Evolutionary conservation across 2,888 invertebrate species (phyloP).

Genomic region (Strigamia crassipes): DNA sequence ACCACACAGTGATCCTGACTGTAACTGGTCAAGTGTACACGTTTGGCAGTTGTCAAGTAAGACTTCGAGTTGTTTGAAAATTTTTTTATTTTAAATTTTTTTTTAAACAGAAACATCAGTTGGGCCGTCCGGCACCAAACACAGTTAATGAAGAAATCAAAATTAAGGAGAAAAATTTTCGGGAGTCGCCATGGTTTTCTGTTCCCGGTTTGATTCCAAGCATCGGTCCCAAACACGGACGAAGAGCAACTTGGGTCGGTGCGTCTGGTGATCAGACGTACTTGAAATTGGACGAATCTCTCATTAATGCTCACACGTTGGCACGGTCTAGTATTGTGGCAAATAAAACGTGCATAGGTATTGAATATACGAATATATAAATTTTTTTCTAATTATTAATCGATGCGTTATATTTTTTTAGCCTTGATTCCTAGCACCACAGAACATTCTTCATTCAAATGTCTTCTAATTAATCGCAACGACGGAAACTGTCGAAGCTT

Average conservation of each 20-base stretch:
- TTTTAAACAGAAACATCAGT: conserved; percentile 65
- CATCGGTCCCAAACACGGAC: conserved; percentile 81
- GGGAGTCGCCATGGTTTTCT: conserved; percentile 62
- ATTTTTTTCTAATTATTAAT: background rate
- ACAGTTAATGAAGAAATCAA: conserved; percentile 48
- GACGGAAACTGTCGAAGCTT: conserved; percentile 88
- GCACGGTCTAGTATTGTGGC: conserved; percentile 87
- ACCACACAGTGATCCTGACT: conserved; percentile 88
- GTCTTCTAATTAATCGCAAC: conserved; percentile 83
- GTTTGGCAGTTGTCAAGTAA: conserved; percentile 83
- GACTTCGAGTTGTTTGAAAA: no score
- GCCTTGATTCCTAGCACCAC: conserved; percentile 81
- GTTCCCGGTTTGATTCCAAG: conserved; percentile 77
- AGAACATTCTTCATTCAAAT: conserved; percentile 77
- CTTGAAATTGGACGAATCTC: conserved; percentile 85
- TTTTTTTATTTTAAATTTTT: conserved; percentile 29
- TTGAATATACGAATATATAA: conserved; percentile 52
- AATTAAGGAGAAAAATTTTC: conserved; percentile 50
- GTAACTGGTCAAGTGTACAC: conserved; percentile 89
- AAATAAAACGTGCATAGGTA: conserved; percentile 81
- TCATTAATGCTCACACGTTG: conserved; percentile 88
- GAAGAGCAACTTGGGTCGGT: conserved; percentile 89
- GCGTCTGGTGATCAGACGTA: conserved; percentile 97
- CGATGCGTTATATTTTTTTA: conserved; percentile 56
- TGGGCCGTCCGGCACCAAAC: conserved; percentile 63